Evolutionary conservation across 2,113 vertebrate species (phyloP).

Genomic region (Chamaetylas fuelleborni): DNA sequence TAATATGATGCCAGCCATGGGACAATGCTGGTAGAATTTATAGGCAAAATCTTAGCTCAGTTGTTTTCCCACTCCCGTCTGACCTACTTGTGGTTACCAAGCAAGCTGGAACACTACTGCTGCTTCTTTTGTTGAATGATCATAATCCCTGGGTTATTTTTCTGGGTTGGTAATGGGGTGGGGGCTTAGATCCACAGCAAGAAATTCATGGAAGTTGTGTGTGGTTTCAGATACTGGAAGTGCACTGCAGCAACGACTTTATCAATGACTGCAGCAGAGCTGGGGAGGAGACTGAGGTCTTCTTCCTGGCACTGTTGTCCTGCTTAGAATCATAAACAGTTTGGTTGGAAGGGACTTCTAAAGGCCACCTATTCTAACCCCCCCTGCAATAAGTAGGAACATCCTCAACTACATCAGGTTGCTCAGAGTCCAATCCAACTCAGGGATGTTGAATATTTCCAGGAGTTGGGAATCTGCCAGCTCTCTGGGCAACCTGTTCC

Average conservation of each 20-base stretch:
- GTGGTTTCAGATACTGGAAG: background rate
- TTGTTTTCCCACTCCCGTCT: background rate
- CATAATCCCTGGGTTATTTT: background rate
- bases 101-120: background rate
- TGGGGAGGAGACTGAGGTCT: background rate
- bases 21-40: background rate
- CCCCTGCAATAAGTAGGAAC: background rate
- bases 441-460: background rate
- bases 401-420: background rate
- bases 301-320: background rate
- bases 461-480: background rate
- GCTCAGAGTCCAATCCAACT: background rate
- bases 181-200: background rate
- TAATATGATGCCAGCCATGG: background rate
- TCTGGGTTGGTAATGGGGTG: background rate
- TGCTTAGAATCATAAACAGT: background rate
- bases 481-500: background rate
- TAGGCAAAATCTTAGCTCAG: background rate
- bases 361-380: background rate
- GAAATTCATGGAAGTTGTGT: accelerated
- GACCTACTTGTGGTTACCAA: background rate
- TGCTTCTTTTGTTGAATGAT: background rate
- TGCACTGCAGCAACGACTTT: background rate
- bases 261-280: background rate
- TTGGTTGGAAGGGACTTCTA: background rate